Base-by-base conservation (phyloP, 1,140 invertebrate genomes). In the Pseudomyrmex sp. region DNA sequence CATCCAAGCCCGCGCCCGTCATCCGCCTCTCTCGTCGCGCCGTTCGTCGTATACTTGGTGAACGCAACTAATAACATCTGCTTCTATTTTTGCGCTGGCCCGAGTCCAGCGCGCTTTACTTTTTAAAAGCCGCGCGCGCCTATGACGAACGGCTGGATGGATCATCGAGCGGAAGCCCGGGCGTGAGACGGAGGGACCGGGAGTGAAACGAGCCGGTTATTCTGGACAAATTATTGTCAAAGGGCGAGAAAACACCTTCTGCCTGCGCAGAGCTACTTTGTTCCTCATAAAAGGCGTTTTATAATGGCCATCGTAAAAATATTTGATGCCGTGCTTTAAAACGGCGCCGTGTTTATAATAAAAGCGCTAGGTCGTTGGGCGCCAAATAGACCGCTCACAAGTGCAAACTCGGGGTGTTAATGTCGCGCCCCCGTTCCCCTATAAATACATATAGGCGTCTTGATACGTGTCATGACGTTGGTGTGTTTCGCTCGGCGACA, bases 61-160 rank as follows among this genome's bases (percentile, higher is more conserved):
- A 88, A 88, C 87, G 87, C 87, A 91, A 89, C 89, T 89, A 91
- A 90, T 90, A 94, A 94, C 94, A 94, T 94, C 92, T 94, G 93
- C 93, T 94, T 94, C 94, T 94, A 94, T 94, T 94, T 94, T 94
- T 93, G 93, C 93, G 91, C 90, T 94, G 94, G 94, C 93, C 92
- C 91, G 90, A 91, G 91, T 94, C 94, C 94, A 94, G 93, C 92
- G 91, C 90, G 91, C 90, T 93, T 93, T 91, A 93, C 90, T 93
- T 94, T 94, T 93, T 92, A 93, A 94, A 93, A 80, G 75, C 89
- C 80, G 82, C 88, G 85, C 90, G 85, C 90, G 88, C 89, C 89
- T 94, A 93, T 94, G 91, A 93, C 92, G 92, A 94, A 93, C 91
- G 91, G 90, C 93, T 92, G 89, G 91, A 93, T 92, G 89, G 92